phyloP scores from a whole-genome alignment of 2,888 invertebrate species.

The Drosophila anceps region DNA sequence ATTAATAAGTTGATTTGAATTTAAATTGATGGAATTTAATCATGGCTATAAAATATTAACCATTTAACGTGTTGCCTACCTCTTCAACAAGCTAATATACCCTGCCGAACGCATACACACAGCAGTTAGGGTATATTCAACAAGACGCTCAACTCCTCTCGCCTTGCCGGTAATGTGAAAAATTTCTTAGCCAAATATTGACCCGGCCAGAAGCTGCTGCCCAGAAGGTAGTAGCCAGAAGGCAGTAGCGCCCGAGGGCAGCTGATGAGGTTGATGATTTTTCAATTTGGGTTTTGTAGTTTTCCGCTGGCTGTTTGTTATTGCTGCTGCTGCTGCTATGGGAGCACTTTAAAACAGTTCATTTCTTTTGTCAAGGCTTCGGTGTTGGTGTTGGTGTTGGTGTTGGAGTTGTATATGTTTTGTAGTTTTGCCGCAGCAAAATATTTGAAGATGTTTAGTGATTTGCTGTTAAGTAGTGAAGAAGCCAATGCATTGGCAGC shows the following conservation, averaged over 20 bases:
- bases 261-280: slow-evolving; percentile 73
- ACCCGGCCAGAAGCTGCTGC: slow-evolving; percentile 55
- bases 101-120: not conserved
- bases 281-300: slow-evolving; percentile 81
- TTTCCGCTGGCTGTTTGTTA: slow-evolving; percentile 65
- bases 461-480: slow-evolving; percentile 81
- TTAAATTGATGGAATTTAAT: too few relatives aligned
- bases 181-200: slow-evolving; percentile 84
- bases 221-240: slow-evolving; percentile 26
- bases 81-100: not conserved
- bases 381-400: slow-evolving; percentile 25
- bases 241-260: slow-evolving; percentile 17
- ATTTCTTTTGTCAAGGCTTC: slow-evolving; percentile 79
- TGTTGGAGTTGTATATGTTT: slow-evolving; percentile 40
- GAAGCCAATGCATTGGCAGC: slow-evolving; percentile 6
- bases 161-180: slow-evolving; percentile 80
- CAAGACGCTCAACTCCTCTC: slow-evolving; percentile 54
- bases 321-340: slow-evolving; percentile 36
- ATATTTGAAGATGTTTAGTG: slow-evolving; percentile 81
- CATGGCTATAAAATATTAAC: too few relatives aligned
- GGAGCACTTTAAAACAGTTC: slow-evolving; percentile 82
- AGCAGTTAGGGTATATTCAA: slow-evolving; percentile 30
- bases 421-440: slow-evolving; percentile 75
- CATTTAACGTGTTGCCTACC: not conserved
- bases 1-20: too few relatives aligned